Percentiles rank a stretch among this genome's conserved stretches.
These are phyloP conservation scores for Propithecus coquereli DNA, from an alignment of 2,113 vertebrate genomes.

Conservation along the genomic window DNA sequence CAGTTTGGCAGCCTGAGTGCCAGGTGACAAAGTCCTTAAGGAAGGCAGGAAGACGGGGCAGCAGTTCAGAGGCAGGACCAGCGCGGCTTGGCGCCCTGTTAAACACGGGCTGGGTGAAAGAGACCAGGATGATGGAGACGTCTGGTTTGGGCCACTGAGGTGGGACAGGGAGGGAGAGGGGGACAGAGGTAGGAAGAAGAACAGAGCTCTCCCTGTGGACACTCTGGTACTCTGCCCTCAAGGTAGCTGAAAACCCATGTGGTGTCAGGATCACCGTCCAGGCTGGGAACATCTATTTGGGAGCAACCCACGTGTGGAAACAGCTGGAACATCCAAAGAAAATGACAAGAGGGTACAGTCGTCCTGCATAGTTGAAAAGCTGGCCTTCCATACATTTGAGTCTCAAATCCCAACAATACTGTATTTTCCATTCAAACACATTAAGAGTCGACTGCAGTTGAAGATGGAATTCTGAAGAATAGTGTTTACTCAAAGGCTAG, in stretches of 20 bases:
- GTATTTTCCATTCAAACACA: background rate
- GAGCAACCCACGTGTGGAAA: background rate
- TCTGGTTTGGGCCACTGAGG: background rate
- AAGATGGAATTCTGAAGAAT: background rate
- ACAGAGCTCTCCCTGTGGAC: too few species aligned
- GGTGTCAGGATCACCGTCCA: background rate
- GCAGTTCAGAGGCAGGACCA: too few species aligned
- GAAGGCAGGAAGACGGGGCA: background rate
- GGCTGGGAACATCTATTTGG: background rate
- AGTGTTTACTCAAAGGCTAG: background rate
- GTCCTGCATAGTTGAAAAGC: background rate
- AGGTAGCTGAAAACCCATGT: background rate
- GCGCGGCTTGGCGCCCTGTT: background rate
- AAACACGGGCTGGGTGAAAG: background rate
- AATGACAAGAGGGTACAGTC: background rate
- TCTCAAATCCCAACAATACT: background rate
- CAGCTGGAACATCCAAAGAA: background rate
- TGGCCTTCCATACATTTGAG: fast-evolving
- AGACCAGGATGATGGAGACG: background rate
- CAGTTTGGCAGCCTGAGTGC: background rate
- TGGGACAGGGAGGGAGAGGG: background rate
- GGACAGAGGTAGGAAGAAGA: background rate
- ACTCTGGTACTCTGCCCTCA: background rate
- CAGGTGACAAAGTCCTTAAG: background rate
- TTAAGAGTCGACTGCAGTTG: background rate